These are phyloP conservation scores for Xestia sexstrigata DNA, from an alignment of 2,888 invertebrate species.

Conservation along the genomic window DNA sequence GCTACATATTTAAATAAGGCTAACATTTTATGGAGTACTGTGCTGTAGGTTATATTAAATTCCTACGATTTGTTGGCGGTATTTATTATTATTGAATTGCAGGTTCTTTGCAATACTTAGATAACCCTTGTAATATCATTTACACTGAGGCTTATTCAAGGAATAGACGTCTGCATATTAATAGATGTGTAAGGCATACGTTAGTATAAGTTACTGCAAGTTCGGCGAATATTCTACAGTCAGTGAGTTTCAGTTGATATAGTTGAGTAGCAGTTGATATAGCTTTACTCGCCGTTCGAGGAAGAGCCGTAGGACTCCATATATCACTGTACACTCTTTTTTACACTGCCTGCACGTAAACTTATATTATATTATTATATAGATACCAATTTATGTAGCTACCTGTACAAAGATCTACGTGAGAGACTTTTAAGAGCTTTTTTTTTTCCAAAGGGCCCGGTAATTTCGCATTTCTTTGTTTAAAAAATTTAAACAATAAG, in stretches of 20 bases:
- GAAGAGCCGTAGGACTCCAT: slow-evolving; percentile 5
- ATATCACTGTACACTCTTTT: slow-evolving; percentile 26
- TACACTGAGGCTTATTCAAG: background rate
- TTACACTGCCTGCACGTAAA: slow-evolving; percentile 15
- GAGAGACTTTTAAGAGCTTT: background rate
- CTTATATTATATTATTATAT: slow-evolving; percentile 13
- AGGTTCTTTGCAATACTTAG: background rate
- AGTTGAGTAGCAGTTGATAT: background rate
- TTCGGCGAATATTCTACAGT: slow-evolving; percentile 30
- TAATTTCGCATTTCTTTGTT: background rate
- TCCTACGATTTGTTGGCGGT: background rate
- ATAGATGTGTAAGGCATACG: slow-evolving; percentile 6
- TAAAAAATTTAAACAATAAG: background rate
- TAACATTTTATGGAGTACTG: background rate
- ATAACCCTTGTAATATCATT: background rate
- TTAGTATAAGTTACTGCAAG: slow-evolving; percentile 26
- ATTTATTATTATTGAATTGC: background rate
- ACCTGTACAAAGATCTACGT: background rate
- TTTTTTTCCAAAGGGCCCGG: background rate
- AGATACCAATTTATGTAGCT: background rate
- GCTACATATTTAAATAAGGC: slow-evolving; percentile 5
- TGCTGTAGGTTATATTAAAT: background rate
- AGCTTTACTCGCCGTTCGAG: slow-evolving; percentile 7
- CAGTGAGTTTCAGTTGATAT: background rate
- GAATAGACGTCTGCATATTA: background rate